Conservation (phyloP, 2,113 vertebrate species). For the Cacatua alba region DNA sequence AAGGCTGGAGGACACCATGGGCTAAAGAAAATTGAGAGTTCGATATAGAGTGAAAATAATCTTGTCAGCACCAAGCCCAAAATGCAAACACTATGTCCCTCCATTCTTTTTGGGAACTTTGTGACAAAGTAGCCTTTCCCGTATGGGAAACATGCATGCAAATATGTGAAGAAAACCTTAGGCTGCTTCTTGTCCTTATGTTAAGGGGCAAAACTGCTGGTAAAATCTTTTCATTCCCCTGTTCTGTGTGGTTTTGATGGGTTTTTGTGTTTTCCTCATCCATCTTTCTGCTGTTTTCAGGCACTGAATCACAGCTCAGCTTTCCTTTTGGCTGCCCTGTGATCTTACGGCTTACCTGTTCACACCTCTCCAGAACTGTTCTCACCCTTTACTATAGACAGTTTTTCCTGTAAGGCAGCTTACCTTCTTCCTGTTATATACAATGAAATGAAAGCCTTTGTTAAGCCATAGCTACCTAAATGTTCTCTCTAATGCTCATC, state of each 20-base stretch:
- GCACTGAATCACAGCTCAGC: not conserved
- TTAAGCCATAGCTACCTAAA: not conserved
- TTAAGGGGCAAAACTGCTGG: not conserved
- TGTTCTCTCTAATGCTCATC: not conserved
- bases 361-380: not conserved
- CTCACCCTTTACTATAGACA: accelerated
- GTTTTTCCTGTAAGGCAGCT: not conserved
- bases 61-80: not conserved
- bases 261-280: not conserved
- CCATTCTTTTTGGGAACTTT: not conserved
- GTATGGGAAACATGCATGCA: not conserved
- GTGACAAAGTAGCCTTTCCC: not conserved
- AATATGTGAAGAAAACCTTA: not conserved
- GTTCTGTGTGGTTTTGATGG: not conserved
- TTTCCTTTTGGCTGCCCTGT: not conserved
- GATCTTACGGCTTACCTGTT: not conserved
- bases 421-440: not conserved
- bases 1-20: not conserved
- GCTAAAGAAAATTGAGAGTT: not conserved
- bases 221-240: not conserved
- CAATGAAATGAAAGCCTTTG: not conserved
- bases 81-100: not conserved
- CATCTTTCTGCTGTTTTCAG: not conserved
- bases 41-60: not conserved
- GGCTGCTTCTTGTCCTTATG: not conserved